Conservation (phyloP, 1,140 invertebrate species). For the Papilio machaon region DNA sequence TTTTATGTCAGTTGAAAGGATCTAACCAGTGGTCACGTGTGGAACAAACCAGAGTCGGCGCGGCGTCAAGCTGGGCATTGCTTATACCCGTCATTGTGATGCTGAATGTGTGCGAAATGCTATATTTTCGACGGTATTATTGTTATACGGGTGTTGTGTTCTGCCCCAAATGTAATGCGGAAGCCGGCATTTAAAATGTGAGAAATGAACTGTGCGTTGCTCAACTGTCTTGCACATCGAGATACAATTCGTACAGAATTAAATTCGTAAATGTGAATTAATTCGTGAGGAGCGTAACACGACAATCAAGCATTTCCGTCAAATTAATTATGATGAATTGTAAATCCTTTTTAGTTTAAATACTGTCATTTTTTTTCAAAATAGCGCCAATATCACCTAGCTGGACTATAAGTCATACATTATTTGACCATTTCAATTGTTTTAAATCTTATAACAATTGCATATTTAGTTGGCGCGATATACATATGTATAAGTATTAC, state of each 20-base stretch:
- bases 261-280: slow-evolving; percentile 34
- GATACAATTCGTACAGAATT: slow-evolving; percentile 45
- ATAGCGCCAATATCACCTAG: too few relatives aligned
- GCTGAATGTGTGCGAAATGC: slow-evolving; percentile 54
- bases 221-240: slow-evolving; percentile 51
- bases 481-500: background rate
- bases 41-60: slow-evolving; percentile 24
- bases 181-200: slow-evolving; percentile 52
- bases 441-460: background rate
- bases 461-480: background rate
- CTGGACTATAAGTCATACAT: background rate
- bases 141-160: slow-evolving; percentile 47
- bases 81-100: slow-evolving; percentile 53
- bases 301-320: background rate
- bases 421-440: background rate
- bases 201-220: slow-evolving; percentile 51
- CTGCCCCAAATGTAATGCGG: slow-evolving; percentile 53
- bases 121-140: slow-evolving; percentile 55
- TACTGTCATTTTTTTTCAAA: too few relatives aligned
- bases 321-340: background rate
- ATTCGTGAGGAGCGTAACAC: slow-evolving; percentile 12
- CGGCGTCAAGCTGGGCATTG: slow-evolving; percentile 48
- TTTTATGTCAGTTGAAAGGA: background rate
- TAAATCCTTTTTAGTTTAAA: background rate
- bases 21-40: background rate